Percentiles rank a stretch among this genome's conserved stretches.
Evolutionary conservation across 2,797 vertebrate genomes (phyloP).

Genomic region (Enteromius argenteus): DNA sequence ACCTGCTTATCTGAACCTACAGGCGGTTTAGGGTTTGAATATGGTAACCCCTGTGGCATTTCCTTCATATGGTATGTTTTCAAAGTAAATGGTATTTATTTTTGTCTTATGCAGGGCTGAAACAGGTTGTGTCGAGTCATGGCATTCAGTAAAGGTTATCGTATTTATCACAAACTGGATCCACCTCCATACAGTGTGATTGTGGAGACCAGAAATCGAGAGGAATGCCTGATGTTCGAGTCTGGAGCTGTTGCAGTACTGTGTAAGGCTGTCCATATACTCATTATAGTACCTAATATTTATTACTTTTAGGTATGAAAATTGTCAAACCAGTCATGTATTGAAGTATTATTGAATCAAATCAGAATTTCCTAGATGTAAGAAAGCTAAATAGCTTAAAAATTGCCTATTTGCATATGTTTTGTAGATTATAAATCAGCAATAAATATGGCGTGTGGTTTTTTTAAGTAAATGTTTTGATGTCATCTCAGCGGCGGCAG

Average conservation of each 20-base stretch:
- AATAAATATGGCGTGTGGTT: neutral
- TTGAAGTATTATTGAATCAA: neutral
- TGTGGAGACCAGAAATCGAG: conserved; percentile 91
- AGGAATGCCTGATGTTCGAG: conserved; percentile 97
- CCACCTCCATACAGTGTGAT: conserved; percentile 95
- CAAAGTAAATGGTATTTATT: neutral
- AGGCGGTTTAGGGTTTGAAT: neutral
- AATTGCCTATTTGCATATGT: neutral
- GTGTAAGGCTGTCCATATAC: conserved; percentile 81
- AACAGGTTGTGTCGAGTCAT: conserved; percentile 75
- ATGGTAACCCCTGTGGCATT: neutral
- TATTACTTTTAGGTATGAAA: neutral
- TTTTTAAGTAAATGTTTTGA: neutral
- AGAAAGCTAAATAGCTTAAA: neutral
- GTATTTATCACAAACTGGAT: conserved; percentile 97
- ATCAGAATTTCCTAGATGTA: neutral
- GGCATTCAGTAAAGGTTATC: conserved; percentile 99
- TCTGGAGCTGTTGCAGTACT: conserved; percentile 96
- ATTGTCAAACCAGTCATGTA: neutral
- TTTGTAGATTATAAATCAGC: neutral
- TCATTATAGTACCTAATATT: neutral
- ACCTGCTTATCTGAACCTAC: conserved; percentile 4
- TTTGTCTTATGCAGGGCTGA: conserved; percentile 66
- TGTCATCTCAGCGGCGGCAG: conserved; percentile 85
- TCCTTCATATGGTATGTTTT: neutral